A percentile compares a stretch with the other conserved stretches of the same genome.
Evolutionary conservation across 2,797 vertebrate species (phyloP).

Genomic region (Scarus forsteni): DNA sequence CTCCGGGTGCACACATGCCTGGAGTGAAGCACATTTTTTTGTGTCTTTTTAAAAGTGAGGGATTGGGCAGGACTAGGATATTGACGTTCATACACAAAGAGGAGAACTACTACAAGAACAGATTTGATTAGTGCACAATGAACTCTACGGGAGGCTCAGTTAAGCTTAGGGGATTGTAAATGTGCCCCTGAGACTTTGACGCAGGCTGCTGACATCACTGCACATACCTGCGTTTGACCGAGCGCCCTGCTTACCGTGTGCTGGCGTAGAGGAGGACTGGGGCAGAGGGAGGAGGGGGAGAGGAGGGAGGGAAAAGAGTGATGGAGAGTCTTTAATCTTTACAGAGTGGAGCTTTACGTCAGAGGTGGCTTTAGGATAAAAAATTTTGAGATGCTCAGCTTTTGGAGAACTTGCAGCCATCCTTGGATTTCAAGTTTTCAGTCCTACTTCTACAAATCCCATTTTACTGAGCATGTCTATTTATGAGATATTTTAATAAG

Average conservation of each 20-base stretch:
- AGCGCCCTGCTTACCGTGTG: slow-evolving; percentile 46
- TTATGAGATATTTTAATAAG: too few relatives aligned
- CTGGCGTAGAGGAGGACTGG: slow-evolving; percentile 27
- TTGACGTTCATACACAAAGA: slow-evolving; percentile 42
- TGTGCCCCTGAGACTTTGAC: slow-evolving; percentile 78
- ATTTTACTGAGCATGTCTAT: too few relatives aligned
- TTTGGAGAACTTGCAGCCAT: too few relatives aligned
- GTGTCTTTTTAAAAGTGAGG: slow-evolving; percentile 19
- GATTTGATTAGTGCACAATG: slow-evolving; percentile 66
- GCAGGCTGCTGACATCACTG: slow-evolving; percentile 84
- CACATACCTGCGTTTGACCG: slow-evolving; percentile 70
- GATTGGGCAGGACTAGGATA: slow-evolving; percentile 36
- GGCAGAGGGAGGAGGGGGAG: neutral
- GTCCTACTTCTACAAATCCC: too few relatives aligned
- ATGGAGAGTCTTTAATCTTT: slow-evolving; percentile 22
- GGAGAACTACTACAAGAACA: slow-evolving; percentile 24
- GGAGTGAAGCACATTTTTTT: slow-evolving; percentile 6
- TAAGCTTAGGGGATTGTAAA: slow-evolving; percentile 70
- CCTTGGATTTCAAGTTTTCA: too few relatives aligned
- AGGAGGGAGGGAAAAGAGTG: slow-evolving; percentile 17
- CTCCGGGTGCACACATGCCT: slow-evolving; percentile 25
- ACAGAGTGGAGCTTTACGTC: slow-evolving; percentile 12
- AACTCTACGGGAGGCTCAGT: slow-evolving; percentile 64
- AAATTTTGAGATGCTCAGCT: too few relatives aligned
- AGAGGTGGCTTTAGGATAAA: too few relatives aligned